Evolutionary conservation across 2,113 vertebrate genomes (phyloP).

Genomic region (Tichodroma muraria): DNA sequence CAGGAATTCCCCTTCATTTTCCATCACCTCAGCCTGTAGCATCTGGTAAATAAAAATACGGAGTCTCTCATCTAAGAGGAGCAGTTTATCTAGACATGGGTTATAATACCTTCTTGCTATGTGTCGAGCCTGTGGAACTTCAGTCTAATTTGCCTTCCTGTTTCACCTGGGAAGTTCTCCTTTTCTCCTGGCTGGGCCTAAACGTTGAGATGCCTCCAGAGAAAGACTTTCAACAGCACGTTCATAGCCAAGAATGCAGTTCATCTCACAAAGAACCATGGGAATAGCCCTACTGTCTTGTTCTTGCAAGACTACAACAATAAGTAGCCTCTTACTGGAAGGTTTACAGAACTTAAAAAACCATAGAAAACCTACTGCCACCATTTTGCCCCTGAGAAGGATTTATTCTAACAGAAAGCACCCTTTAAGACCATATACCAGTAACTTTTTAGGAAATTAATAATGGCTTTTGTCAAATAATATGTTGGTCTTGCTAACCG

Average conservation of each 20-base stretch:
- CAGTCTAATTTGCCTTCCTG: not conserved
- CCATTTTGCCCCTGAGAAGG: not conserved
- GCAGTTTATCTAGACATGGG: not conserved
- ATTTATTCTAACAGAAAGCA: not conserved
- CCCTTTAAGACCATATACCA: not conserved
- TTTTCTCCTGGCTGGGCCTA: not conserved
- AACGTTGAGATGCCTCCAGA: accelerated
- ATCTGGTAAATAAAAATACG: not conserved
- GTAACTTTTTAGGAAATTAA: not conserved
- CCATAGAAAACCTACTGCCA: not conserved
- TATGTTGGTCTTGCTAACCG: not conserved
- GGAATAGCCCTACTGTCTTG: not conserved
- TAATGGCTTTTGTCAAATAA: not conserved
- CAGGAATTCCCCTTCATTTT: not conserved
- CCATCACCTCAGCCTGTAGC: not conserved
- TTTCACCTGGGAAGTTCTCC: not conserved
- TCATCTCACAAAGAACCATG: not conserved
- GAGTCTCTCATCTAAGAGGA: not conserved
- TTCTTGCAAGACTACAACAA: not conserved
- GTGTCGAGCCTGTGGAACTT: not conserved
- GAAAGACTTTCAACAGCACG: not conserved
- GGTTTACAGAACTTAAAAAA: not conserved
- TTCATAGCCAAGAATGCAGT: not conserved
- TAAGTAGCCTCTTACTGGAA: not conserved
- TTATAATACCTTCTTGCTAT: not conserved